Evolutionary conservation across 2,888 invertebrate genomes (phyloP), one percentile per base, ranked within the genome.

Genomic region (Leptinotarsa rubiginosa): DNA sequence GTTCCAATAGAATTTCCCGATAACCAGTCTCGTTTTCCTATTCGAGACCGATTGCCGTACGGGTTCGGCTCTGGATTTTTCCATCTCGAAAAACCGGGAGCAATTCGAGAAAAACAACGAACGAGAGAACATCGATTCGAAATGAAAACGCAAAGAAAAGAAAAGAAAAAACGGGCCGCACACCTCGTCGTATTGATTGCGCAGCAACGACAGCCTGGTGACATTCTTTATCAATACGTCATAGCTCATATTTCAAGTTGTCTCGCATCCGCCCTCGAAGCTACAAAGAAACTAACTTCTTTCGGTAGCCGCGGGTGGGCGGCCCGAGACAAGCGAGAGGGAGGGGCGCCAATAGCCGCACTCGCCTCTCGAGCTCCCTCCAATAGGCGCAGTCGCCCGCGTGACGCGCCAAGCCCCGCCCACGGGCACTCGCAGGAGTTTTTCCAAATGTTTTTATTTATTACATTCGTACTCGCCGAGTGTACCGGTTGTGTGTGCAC

Each of bases 381-480:
- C 90, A 91, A 91, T 90, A 81, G 85, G 85, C 88, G 88, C 87
- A 87, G 88, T 87, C 88, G 88, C 88, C 89, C 90, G 90, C 90
- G 90, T 89, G 83, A 82, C 86, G 84, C 83, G 79, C 76, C 74
- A 78, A 77, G 82, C 83, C 75, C 80, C 84, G 83, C 87, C 85
- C 80, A 77, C 81, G 80, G 83, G 82, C 87, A 85, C 86, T 85
- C 85, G 85, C 86, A 85, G 88, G 90, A 88, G 89, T 88, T 91
- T 91, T 88, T 88, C 87, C 86, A 81, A 87, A 87, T 88, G 88
- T 88, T 92, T 92, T 92, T 92, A 92, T 92, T 92, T 92, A 92
- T 92, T 92, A 91, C 91, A 90, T 91, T 92, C 91, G 92, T 91
- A 90, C 89, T 90, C 89, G 89, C 89, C 90, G 91, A 90, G 90